Conservation (phyloP, 2,113 vertebrate species). For the Tapirus terrestris region DNA sequence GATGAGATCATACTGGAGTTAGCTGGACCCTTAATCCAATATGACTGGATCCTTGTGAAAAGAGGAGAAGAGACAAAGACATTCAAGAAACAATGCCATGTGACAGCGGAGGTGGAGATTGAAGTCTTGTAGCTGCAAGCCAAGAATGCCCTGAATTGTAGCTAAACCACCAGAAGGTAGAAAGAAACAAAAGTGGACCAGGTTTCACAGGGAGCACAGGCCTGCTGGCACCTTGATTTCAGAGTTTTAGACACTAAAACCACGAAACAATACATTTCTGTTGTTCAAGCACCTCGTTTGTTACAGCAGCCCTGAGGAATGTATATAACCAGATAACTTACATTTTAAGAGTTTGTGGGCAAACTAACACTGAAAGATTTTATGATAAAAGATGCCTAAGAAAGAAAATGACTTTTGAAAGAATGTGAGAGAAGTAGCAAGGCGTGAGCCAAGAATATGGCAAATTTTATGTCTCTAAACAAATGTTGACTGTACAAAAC, state of each 20-base stretch:
- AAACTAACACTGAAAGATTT: not conserved
- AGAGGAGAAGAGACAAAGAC: not conserved
- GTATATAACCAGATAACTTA: not conserved
- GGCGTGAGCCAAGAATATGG: not conserved
- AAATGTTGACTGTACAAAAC: not conserved
- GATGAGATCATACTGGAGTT: not conserved
- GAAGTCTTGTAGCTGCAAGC: not conserved
- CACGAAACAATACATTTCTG: not conserved
- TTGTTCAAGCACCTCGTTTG: not conserved
- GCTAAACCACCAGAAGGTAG: not conserved
- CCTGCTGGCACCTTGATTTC: not conserved
- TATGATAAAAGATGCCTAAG: not conserved
- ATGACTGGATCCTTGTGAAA: not conserved
- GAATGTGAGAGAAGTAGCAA: not conserved
- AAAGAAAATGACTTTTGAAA: not conserved
- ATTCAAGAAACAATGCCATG: not conserved
- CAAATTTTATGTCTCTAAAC: not conserved
- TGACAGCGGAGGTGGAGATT: not conserved
- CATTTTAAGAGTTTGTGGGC: not conserved
- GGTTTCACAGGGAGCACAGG: not conserved
- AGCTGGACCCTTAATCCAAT: not conserved
- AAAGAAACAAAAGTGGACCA: not conserved
- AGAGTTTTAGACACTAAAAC: not conserved
- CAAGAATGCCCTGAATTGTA: not conserved
- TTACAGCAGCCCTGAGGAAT: not conserved